Evolutionary conservation across 1,140 invertebrate genomes (phyloP).

Genomic region (Oncopeltus fasciatus): DNA sequence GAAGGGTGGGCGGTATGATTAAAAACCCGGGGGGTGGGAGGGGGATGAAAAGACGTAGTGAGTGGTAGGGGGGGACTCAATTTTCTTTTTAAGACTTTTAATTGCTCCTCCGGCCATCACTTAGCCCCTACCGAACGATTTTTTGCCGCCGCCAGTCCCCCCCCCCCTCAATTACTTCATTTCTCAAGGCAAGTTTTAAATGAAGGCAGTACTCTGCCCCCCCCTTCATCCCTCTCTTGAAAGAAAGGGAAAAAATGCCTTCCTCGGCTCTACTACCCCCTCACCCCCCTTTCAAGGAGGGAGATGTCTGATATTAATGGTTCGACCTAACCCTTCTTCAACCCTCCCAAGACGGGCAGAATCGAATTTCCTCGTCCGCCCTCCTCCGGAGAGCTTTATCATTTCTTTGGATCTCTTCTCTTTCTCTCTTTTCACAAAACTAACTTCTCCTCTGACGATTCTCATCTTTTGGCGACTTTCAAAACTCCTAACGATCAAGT

Average conservation of each 20-base stretch:
- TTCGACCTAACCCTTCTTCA: neutral
- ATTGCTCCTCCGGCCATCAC: slow-evolving; percentile 27
- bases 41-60: neutral
- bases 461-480: too few relatives aligned
- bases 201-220: neutral
- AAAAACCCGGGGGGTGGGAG: slow-evolving; percentile 18
- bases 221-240: neutral
- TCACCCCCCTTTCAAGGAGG: neutral
- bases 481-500: too few relatives aligned
- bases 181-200: neutral
- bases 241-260: too few relatives aligned
- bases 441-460: too few relatives aligned
- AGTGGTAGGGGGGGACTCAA: slow-evolving; percentile 23
- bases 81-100: slow-evolving; percentile 29
- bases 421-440: too few relatives aligned
- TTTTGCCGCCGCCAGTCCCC: neutral
- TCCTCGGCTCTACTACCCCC: too few relatives aligned
- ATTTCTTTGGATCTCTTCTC: neutral
- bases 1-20: slow-evolving; percentile 5
- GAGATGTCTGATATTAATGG: neutral
- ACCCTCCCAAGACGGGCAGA: neutral
- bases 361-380: neutral
- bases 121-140: slow-evolving; percentile 7
- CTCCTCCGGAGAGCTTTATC: neutral
- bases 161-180: neutral